phyloP scores from a whole-genome alignment of 2,888 invertebrate genomes.

The Anorthoa munda region DNA sequence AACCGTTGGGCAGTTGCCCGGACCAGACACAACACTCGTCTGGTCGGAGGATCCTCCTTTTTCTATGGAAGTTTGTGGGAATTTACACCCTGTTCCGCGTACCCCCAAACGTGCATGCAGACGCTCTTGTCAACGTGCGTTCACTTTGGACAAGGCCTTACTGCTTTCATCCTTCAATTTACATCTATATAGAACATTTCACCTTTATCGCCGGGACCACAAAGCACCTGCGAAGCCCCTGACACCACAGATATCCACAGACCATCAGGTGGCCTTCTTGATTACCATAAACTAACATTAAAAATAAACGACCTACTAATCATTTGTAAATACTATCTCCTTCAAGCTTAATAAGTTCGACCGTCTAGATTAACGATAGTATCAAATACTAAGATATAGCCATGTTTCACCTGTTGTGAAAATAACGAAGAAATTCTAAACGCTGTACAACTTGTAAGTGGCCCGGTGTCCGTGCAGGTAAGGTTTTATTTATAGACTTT shows the following conservation, averaged over 20 bases:
- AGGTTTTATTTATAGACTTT: conserved; percentile 6
- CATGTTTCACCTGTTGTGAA: conserved; percentile 23
- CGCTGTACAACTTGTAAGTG: not conserved
- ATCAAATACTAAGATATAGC: conserved; percentile 11
- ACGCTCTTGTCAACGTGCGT: no score
- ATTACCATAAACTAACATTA: not conserved
- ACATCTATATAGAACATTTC: not conserved
- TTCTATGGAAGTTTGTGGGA: no score
- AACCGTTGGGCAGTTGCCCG: no score
- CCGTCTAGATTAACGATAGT: conserved; percentile 20
- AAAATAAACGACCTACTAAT: not conserved
- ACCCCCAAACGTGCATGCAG: no score
- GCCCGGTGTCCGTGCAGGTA: not conserved
- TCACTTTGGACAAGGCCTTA: no score
- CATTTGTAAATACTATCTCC: conserved; percentile 1
- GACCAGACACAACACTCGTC: no score
- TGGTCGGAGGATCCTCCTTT: no score
- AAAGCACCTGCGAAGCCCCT: not conserved
- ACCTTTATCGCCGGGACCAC: not conserved
- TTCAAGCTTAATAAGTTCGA: conserved; percentile 13
- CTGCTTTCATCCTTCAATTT: not conserved
- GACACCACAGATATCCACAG: not conserved
- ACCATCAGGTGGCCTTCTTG: not conserved
- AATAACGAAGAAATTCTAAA: conserved; percentile 34
- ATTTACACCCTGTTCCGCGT: no score